phyloP scores from a whole-genome alignment of 2,113 vertebrate genomes.

The Axis porcinus region DNA sequence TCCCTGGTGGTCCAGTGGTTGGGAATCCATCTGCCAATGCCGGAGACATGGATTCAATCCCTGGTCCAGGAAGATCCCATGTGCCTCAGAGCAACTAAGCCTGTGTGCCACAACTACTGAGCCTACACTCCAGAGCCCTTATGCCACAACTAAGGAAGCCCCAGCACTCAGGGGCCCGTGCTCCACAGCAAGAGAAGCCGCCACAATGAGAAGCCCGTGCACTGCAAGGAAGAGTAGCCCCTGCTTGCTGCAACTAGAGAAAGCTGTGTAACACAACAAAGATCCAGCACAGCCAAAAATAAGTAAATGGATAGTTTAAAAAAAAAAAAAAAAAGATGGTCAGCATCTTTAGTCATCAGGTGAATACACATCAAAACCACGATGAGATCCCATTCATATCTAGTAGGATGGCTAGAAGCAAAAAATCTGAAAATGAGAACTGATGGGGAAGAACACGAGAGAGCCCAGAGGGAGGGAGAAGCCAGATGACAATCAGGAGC shows the following conservation, averaged over 20 bases:
- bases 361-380: background rate
- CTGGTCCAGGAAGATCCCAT: background rate
- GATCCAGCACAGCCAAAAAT: background rate
- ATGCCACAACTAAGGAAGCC: background rate
- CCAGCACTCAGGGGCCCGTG: background rate
- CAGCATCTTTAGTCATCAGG: background rate
- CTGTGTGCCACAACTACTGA: background rate
- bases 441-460: background rate
- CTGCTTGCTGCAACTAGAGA: background rate
- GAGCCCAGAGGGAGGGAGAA: background rate
- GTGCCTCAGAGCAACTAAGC: background rate
- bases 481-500: background rate
- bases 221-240: background rate
- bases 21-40: background rate
- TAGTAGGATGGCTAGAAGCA: background rate
- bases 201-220: background rate
- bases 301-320: background rate
- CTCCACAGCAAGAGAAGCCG: background rate
- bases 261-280: background rate
- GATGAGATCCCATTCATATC: background rate
- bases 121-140: fast-evolving
- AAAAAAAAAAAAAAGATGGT: background rate
- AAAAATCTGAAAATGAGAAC: background rate
- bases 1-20: background rate
- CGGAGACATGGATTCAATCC: background rate